Conservation (phyloP, 2,797 vertebrate genomes). For the Muscicapa striata region DNA sequence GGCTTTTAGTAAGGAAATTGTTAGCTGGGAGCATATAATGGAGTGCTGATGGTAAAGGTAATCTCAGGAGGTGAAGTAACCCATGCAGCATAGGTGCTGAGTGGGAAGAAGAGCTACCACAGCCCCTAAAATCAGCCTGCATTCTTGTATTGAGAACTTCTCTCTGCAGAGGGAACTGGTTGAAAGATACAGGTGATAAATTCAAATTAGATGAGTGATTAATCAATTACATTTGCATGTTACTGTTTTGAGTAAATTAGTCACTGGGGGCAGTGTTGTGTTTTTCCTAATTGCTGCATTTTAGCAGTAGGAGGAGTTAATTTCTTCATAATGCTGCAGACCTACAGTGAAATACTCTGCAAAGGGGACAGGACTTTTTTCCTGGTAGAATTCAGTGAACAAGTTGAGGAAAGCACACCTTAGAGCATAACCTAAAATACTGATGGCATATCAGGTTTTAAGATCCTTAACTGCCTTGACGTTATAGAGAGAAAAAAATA, state of each 20-base stretch:
- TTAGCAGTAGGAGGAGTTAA: background rate
- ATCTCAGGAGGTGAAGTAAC: background rate
- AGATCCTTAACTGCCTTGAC: background rate
- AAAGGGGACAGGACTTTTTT: background rate
- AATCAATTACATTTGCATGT: background rate
- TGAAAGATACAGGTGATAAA: background rate
- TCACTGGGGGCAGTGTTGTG: slow-evolving; percentile 34
- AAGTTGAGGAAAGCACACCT: background rate
- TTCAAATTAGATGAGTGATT: background rate
- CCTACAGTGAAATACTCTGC: background rate
- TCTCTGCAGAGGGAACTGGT: background rate
- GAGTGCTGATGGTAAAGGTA: background rate
- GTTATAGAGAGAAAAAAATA: background rate
- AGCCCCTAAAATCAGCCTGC: background rate
- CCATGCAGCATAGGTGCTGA: background rate
- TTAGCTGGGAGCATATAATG: background rate
- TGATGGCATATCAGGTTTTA: background rate
- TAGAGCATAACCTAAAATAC: background rate
- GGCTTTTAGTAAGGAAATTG: background rate
- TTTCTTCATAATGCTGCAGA: background rate
- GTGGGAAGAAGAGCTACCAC: background rate
- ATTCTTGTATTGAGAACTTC: background rate
- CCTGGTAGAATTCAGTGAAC: background rate
- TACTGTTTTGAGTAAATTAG: background rate
- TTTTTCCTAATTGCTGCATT: background rate